Evolutionary conservation across 1,140 invertebrate species (phyloP).

Genomic region (Dendroctonus ponderosae): DNA sequence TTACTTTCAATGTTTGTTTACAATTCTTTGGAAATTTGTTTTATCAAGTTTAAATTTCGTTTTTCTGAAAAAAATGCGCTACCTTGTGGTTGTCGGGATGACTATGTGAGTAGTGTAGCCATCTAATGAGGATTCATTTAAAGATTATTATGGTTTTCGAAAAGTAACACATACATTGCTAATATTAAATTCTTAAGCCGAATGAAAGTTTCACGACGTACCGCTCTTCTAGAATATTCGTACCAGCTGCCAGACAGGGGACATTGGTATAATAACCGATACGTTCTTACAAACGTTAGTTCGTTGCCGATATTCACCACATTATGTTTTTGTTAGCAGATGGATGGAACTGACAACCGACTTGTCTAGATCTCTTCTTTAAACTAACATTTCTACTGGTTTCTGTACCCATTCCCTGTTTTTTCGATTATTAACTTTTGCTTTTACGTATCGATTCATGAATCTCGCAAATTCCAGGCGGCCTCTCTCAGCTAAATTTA

Average conservation of each 20-base stretch:
- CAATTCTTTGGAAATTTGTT: background rate
- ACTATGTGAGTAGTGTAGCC: constrained; percentile 9
- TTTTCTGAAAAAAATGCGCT: constrained; percentile 20
- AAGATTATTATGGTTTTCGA: background rate
- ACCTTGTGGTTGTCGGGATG: constrained; percentile 3
- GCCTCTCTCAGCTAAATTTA: too few species aligned
- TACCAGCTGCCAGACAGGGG: constrained; percentile 8
- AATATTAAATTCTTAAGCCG: background rate
- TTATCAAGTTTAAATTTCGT: background rate
- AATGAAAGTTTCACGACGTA: constrained; percentile 7
- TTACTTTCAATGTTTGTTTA: background rate
- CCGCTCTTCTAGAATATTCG: constrained; percentile 17
- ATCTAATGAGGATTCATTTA: constrained; percentile 12
- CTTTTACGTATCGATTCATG: too few species aligned
- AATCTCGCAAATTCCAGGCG: too few species aligned
- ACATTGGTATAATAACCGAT: too few species aligned
- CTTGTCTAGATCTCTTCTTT: too few species aligned
- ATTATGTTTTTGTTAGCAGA: too few species aligned
- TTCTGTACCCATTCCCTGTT: too few species aligned
- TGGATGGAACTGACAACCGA: too few species aligned
- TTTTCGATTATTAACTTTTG: too few species aligned
- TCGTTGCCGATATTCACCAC: too few species aligned
- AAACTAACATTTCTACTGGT: too few species aligned
- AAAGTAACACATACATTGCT: background rate
- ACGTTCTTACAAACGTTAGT: too few species aligned